phyloP scores from a whole-genome alignment of 2,888 invertebrate genomes.

The Cephalotes varians region DNA sequence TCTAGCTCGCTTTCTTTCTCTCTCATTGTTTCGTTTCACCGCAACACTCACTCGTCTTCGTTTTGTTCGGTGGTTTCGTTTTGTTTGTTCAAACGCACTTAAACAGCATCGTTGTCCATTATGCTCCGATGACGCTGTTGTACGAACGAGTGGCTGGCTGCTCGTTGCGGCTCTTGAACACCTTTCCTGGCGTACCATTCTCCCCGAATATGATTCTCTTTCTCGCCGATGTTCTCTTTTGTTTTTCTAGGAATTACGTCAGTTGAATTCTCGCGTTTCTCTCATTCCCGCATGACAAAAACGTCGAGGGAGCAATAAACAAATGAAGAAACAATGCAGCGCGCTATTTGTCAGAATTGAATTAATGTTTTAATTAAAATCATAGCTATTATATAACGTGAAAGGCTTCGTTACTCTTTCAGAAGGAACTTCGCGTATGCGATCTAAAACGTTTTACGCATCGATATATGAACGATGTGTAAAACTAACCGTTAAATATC shows the following conservation, averaged over 20 bases:
- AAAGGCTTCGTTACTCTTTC: neutral
- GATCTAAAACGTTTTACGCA: slow-evolving; percentile 5
- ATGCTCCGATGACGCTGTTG: slow-evolving; percentile 74
- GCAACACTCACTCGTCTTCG: slow-evolving; percentile 13
- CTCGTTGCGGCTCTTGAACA: slow-evolving; percentile 50
- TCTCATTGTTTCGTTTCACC: slow-evolving; percentile 19
- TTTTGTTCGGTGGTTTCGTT: slow-evolving; percentile 56
- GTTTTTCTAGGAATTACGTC: slow-evolving; percentile 11
- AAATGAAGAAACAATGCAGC: slow-evolving; percentile 24
- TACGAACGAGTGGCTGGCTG: slow-evolving; percentile 70
- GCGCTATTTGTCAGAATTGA: neutral
- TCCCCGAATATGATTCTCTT: neutral
- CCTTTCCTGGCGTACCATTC: slow-evolving; percentile 5
- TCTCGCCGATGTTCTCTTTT: neutral
- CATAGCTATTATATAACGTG: slow-evolving; percentile 13
- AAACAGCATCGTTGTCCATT: slow-evolving; percentile 74
- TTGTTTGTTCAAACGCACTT: slow-evolving; percentile 71
- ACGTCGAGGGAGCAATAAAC: slow-evolving; percentile 22
- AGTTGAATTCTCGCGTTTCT: slow-evolving; percentile 1
- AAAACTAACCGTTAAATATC: too few relatives aligned
- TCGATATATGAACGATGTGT: neutral
- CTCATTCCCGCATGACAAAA: neutral
- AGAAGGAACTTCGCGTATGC: neutral
- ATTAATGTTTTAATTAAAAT: slow-evolving; percentile 43
- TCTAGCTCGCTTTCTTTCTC: neutral